Percentiles rank a stretch among this genome's conserved stretches.
These are phyloP conservation scores for Bettongia penicillata DNA, from an alignment of 2,113 vertebrate genomes.

Conservation along the genomic window DNA sequence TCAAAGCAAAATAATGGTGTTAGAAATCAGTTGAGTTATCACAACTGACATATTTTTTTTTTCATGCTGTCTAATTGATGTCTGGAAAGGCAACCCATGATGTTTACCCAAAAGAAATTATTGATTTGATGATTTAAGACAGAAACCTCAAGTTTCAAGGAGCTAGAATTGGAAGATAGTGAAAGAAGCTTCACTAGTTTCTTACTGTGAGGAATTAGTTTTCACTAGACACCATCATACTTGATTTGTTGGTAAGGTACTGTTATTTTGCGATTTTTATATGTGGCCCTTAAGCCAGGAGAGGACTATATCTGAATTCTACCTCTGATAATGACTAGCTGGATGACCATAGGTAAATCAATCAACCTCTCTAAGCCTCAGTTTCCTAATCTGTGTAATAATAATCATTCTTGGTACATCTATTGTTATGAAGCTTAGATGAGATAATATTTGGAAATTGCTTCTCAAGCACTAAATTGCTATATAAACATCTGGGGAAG, in stretches of 20 bases:
- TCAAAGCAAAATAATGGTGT: background rate
- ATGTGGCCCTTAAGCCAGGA: background rate
- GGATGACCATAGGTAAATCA: background rate
- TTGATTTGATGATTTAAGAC: background rate
- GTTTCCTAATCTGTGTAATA: background rate
- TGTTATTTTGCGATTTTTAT: background rate
- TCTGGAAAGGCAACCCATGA: background rate
- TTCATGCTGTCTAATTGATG: conserved; percentile 10
- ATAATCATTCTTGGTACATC: background rate
- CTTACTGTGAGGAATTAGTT: background rate
- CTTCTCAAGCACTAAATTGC: background rate
- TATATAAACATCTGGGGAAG: background rate
- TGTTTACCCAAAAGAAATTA: background rate
- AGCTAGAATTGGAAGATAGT: background rate
- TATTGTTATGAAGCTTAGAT: background rate
- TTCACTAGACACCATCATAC: background rate
- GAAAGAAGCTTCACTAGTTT: background rate
- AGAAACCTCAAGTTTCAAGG: background rate
- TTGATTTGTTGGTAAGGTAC: background rate
- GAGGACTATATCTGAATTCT: background rate
- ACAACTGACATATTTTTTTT: background rate
- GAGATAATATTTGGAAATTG: background rate
- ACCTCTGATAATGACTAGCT: background rate
- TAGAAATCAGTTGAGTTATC: conserved; percentile 28
- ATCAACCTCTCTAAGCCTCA: background rate